These are phyloP conservation scores for Anoplius nigerrimus DNA, from an alignment of 2,888 invertebrate genomes.

Conservation along the genomic window DNA sequence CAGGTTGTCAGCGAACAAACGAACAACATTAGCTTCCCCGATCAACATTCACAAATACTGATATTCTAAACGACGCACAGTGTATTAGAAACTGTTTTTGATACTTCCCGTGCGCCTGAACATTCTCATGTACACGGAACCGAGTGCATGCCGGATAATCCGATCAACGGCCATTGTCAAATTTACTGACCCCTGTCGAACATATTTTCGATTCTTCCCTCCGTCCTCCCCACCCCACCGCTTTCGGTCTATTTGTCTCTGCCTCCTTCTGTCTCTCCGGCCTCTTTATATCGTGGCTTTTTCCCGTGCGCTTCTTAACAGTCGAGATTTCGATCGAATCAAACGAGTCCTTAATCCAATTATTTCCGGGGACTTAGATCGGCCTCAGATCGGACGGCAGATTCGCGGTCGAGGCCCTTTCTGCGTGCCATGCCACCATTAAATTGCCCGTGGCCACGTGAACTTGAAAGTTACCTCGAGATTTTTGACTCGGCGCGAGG, in stretches of 20 bases:
- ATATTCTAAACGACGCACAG: too few relatives aligned
- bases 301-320: constrained; percentile 27
- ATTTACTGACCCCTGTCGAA: neutral
- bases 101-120: too few relatives aligned
- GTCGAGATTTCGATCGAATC: constrained; percentile 28
- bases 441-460: constrained; percentile 22
- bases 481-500: too few relatives aligned
- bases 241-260: too few relatives aligned
- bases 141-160: neutral
- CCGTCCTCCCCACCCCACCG: neutral
- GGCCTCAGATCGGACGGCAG: constrained; percentile 24
- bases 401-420: constrained; percentile 30
- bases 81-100: too few relatives aligned
- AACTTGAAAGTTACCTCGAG: neutral
- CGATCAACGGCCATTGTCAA: neutral
- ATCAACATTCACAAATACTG: too few relatives aligned
- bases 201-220: neutral
- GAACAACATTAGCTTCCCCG: too few relatives aligned
- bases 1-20: too few relatives aligned
- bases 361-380: constrained; percentile 50
- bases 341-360: constrained; percentile 41
- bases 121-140: too few relatives aligned
- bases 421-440: constrained; percentile 12
- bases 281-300: neutral
- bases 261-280: neutral